Evolutionary conservation across 2,113 vertebrate species (phyloP).

Genomic region (Lucifuga dentata): DNA sequence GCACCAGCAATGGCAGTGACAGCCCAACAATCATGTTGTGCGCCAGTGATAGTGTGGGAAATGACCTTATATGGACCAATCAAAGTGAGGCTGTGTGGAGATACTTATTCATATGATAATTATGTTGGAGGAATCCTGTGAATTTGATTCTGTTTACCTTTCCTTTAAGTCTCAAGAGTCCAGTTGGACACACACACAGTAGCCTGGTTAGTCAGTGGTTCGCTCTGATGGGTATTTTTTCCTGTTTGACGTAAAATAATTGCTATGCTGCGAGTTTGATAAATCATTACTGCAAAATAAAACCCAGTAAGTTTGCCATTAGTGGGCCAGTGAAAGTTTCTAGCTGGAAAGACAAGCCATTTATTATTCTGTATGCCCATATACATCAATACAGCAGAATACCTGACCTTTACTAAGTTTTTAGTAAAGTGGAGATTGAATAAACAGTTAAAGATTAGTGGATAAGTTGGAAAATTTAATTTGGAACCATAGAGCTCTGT

Average conservation of each 20-base stretch:
- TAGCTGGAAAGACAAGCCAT: constrained; percentile 17
- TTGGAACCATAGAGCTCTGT: not conserved
- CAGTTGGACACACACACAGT: constrained; percentile 32
- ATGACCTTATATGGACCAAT: constrained; percentile 71
- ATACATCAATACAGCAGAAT: not conserved
- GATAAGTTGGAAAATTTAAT: not conserved
- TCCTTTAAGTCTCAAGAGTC: constrained; percentile 27
- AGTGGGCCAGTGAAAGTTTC: constrained; percentile 37
- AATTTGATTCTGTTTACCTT: constrained; percentile 53
- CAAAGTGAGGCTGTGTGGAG: constrained; percentile 58
- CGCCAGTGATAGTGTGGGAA: constrained; percentile 74
- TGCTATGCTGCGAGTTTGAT: constrained; percentile 36
- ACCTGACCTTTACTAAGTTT: constrained; percentile 6
- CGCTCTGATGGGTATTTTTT: constrained; percentile 38
- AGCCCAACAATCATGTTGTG: constrained; percentile 37
- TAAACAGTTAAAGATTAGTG: not conserved
- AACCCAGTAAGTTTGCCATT: constrained; percentile 45
- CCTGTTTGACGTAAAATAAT: constrained; percentile 34
- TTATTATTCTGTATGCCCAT: constrained; percentile 8
- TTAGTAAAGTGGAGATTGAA: constrained; percentile 19
- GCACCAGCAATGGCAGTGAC: constrained; percentile 55
- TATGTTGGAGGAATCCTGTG: constrained; percentile 57
- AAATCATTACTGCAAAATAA: constrained; percentile 50
- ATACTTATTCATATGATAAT: constrained; percentile 79
- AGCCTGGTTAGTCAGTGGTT: not conserved